Evolutionary conservation across 2,113 vertebrate species (phyloP), one percentile per base, ranked within the genome.

Genomic region (Himantopus leucocephalus): DNA sequence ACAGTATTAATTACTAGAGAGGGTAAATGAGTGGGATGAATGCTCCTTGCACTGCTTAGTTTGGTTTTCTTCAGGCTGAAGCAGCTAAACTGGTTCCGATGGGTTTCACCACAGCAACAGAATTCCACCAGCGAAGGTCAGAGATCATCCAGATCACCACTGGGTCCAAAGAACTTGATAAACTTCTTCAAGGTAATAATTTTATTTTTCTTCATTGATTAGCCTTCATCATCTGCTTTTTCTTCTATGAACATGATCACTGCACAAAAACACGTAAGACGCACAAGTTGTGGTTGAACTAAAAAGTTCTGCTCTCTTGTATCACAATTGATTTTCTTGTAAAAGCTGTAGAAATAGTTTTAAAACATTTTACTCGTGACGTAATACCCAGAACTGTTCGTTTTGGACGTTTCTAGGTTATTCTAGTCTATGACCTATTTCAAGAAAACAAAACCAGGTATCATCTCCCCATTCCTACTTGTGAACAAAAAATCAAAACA

Each of bases 91-190:
- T 99, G 71, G 99, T 99, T 72, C 99, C 99, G 1, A 99, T 99
- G 99, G 99, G 99, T 48, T 99, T 99, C 91, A 99, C 99, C 64
- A 99, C 99, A 8, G 99, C 99, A 20, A 99, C 99, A 0, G 99
- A 99, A 94, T 99, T 99, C 96, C 99, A 99, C 95, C 99, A 99
- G 97, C 98, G 99, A 76, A 98, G 99, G 80, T 99, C 99, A 0
- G 99, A 99, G 96, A 99, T 99, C 94, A 99, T 99, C 97, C 99
- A 99, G 98, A 98, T 99, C 95, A 99, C 99, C n/a, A 99, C 99
- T 14, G 99, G 99, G 17, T 99, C 99, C 80, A 99, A 99, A 96
- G 99, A 99, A 88, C 98, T 99, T 16, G 99, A 99, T 94, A 99
- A 99, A 90, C 98, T 99, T 15, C 98, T 99, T 59, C 99, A 99